phyloP scores from a whole-genome alignment of 2,888 invertebrate species.

The Allacma fusca region DNA sequence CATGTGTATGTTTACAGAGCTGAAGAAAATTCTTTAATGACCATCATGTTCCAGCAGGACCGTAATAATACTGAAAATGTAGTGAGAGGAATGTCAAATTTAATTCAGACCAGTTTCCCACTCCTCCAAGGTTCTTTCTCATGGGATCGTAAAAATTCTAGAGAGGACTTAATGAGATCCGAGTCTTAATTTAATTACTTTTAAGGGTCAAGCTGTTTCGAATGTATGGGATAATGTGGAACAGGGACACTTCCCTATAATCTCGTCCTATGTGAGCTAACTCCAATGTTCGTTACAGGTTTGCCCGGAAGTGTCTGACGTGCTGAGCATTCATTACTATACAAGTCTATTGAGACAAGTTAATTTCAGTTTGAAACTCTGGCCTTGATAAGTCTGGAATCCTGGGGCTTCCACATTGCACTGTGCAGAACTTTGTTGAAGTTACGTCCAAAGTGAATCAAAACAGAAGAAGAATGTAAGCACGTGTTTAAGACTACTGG shows the following conservation, averaged over 20 bases:
- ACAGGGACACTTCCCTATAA: not conserved
- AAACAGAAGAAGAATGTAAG: too few species aligned
- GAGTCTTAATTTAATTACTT: conserved; percentile 27
- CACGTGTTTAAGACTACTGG: too few species aligned
- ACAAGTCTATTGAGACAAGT: not conserved
- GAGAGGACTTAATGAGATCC: not conserved
- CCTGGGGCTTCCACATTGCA: too few species aligned
- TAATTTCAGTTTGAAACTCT: not conserved
- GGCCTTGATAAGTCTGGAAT: too few species aligned
- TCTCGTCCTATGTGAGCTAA: not conserved
- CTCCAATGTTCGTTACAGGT: too few species aligned
- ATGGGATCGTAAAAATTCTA: conserved; percentile 19
- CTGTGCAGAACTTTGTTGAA: too few species aligned
- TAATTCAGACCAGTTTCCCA: conserved; percentile 24
- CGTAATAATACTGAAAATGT: not conserved
- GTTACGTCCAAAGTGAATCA: too few species aligned
- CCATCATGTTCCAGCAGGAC: not conserved
- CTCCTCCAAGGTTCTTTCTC: conserved; percentile 19
- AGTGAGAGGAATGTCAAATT: conserved; percentile 13
- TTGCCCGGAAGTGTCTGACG: not conserved
- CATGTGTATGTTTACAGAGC: not conserved
- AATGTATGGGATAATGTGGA: not conserved
- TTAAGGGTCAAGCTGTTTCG: conserved; percentile 19
- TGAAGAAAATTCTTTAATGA: not conserved
- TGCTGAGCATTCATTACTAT: not conserved